These are phyloP conservation scores for Octomys mimax DNA, from an alignment of 2,797 vertebrate genomes.

Conservation along the genomic window DNA sequence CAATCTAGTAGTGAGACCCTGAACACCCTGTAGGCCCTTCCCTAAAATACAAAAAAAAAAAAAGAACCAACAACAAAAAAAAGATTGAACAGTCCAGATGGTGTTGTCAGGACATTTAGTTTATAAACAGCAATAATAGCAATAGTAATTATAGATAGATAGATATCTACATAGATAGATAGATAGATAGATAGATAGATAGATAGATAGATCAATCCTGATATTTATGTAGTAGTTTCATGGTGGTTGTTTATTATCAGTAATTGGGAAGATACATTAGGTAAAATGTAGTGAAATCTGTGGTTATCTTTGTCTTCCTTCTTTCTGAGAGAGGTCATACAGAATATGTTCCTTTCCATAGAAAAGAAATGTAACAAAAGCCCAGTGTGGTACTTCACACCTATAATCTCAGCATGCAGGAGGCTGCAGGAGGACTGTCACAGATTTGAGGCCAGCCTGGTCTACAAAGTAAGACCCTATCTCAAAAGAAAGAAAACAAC, in stretches of 20 bases:
- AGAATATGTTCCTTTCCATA: slow-evolving; percentile 18
- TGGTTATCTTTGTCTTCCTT: not conserved
- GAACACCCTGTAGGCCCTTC: no score
- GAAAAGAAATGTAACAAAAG: not conserved
- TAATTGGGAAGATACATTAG: not conserved
- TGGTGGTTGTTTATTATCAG: slow-evolving; percentile 13
- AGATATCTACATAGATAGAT: no score
- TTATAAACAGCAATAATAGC: slow-evolving; percentile 19
- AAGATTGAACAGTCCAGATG: not conserved
- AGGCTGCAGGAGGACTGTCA: not conserved
- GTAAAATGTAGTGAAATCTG: not conserved
- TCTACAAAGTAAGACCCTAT: not conserved
- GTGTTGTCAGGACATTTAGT: slow-evolving; percentile 1
- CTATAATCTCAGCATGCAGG: not conserved
- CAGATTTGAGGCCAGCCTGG: not conserved
- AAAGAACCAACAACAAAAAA: no score
- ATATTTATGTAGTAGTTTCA: slow-evolving; percentile 19
- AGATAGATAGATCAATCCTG: not conserved
- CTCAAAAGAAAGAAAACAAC: no score
- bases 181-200: not conserved
- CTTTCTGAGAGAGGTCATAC: not conserved
- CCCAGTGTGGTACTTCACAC: not conserved
- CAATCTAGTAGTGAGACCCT: no score
- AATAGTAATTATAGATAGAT: not conserved
- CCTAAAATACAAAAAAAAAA: no score